A percentile compares a stretch with the other conserved stretches of the same genome.
These are phyloP conservation scores for Diadophis punctatus DNA, from an alignment of 2,113 vertebrate species.

Conservation along the genomic window DNA sequence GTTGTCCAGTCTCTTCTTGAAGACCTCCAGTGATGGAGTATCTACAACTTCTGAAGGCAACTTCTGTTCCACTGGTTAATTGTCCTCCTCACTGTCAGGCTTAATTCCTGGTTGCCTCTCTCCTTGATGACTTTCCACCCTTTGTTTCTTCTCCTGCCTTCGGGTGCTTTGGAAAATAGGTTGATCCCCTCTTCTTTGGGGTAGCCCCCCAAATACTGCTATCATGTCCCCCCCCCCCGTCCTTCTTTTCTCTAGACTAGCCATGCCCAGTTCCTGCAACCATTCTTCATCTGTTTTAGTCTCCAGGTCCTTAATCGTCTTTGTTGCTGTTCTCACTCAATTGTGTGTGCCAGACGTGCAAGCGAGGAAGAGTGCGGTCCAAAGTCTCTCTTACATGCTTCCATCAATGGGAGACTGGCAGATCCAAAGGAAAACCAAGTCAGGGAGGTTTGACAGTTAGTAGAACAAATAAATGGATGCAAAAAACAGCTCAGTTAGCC, in stretches of 20 bases:
- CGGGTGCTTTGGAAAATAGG: not conserved
- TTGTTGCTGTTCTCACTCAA: not conserved
- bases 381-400: not conserved
- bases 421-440: too few species aligned
- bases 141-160: not conserved
- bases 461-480: not conserved
- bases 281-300: not conserved
- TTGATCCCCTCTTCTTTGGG: not conserved
- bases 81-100: not conserved
- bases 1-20: not conserved
- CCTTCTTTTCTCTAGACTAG: not conserved
- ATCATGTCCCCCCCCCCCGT: not conserved
- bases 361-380: not conserved
- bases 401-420: not conserved
- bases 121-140: not conserved
- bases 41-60: not conserved
- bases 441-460: not conserved
- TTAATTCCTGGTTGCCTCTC: not conserved
- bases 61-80: not conserved
- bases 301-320: not conserved
- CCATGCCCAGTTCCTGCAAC: not conserved
- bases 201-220: not conserved
- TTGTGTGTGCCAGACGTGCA: fast-evolving
- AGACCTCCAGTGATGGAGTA: not conserved
- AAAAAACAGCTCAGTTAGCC: fast-evolving